A percentile compares a stretch with the other conserved stretches of the same genome.
Conservation (phyloP, 2,797 vertebrate genomes). For the Semotilus atromaculatus region DNA sequence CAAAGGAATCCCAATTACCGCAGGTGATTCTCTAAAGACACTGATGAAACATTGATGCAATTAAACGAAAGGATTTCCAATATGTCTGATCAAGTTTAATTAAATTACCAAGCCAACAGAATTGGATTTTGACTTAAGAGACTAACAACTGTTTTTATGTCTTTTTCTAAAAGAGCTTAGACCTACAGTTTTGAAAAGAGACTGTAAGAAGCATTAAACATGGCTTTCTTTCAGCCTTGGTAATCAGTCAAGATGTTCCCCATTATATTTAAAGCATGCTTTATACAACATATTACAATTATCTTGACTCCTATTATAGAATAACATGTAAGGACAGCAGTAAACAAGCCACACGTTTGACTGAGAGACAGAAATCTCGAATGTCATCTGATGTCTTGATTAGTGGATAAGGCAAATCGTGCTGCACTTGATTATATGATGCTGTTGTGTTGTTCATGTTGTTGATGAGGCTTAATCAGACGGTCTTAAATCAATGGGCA, state of each 20-base stretch:
- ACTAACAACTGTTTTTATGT: not conserved
- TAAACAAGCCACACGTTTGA: conserved; percentile 57
- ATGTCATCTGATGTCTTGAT: conserved; percentile 69
- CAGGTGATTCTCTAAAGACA: not conserved
- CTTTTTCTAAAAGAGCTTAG: not conserved
- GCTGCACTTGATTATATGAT: conserved; percentile 76
- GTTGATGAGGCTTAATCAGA: conserved; percentile 77
- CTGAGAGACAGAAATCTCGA: conserved; percentile 62
- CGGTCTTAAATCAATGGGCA: conserved; percentile 71
- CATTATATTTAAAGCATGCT: not conserved
- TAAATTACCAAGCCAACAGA: not conserved
- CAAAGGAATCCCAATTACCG: conserved; percentile 24
- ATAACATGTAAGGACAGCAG: conserved; percentile 20
- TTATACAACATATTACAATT: conserved; percentile 34
- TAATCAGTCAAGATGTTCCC: not conserved
- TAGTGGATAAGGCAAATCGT: conserved; percentile 70
- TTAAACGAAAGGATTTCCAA: not conserved
- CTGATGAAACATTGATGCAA: conserved; percentile 18
- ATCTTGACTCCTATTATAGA: conserved; percentile 53
- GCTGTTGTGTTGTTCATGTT: conserved; percentile 69
- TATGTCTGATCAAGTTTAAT: conserved; percentile 1
- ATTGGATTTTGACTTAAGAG: conserved; percentile 8
- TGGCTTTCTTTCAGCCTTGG: not conserved
- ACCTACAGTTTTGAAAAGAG: not conserved
- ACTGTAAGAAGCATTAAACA: not conserved